Conservation (phyloP, 2,113 vertebrate genomes). For the Peromyscus polionotus region DNA sequence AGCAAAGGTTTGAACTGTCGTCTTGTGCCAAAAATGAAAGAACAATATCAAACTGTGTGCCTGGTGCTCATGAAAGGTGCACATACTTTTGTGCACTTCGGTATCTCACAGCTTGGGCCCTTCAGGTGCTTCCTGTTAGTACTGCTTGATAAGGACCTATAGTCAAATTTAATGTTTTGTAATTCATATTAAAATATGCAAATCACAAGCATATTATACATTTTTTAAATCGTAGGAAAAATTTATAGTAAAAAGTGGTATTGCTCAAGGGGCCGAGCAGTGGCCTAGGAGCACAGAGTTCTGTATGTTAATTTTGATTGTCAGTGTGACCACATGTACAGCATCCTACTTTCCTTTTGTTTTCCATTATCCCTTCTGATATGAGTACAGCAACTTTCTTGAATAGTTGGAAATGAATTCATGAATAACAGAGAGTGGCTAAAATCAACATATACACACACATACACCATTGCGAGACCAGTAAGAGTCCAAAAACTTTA, state of each 20-base stretch:
- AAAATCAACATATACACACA: neutral
- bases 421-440: neutral
- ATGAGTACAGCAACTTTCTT: neutral
- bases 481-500: slow-evolving; percentile 5
- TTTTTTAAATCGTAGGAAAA: slow-evolving; percentile 72
- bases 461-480: neutral
- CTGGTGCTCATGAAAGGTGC: slow-evolving; percentile 62
- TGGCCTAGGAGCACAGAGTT: slow-evolving; percentile 57
- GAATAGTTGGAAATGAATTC: neutral
- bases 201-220: slow-evolving; percentile 74
- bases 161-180: slow-evolving; percentile 77
- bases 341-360: slow-evolving; percentile 41
- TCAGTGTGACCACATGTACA: slow-evolving; percentile 50
- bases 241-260: slow-evolving; percentile 70
- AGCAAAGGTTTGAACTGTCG: slow-evolving; percentile 14
- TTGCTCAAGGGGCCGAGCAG: slow-evolving; percentile 61
- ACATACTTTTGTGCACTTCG: slow-evolving; percentile 67
- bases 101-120: slow-evolving; percentile 64
- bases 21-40: slow-evolving; percentile 49
- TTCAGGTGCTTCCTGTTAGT: slow-evolving; percentile 67
- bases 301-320: slow-evolving; percentile 74
- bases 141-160: slow-evolving; percentile 70
- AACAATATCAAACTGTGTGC: neutral
- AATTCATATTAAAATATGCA: slow-evolving; percentile 79
- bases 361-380: slow-evolving; percentile 39